phyloP scores from a whole-genome alignment of 2,113 vertebrate genomes.

The Nycticebus coucang region DNA sequence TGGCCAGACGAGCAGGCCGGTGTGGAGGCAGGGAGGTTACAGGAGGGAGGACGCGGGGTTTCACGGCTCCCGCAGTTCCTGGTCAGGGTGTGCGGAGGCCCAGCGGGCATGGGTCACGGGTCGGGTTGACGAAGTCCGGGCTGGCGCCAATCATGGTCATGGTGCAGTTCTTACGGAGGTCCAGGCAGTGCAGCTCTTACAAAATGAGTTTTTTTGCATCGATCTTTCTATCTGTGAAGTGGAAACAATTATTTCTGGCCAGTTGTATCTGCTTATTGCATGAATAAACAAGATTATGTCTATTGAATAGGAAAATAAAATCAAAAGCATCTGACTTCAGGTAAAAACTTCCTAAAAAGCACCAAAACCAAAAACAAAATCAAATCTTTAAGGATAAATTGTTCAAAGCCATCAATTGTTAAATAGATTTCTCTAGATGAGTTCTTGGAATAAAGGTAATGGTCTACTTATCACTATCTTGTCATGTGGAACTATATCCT shows the following conservation, averaged over 20 bases:
- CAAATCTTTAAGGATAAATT: slow-evolving; percentile 5
- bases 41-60: no score
- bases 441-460: neutral
- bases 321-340: neutral
- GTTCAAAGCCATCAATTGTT: neutral
- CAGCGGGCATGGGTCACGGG: no score
- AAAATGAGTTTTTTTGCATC: neutral
- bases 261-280: neutral
- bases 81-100: no score
- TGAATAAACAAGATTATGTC: neutral
- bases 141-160: no score
- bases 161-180: no score
- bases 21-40: no score
- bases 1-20: no score
- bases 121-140: no score
- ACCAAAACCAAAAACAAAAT: neutral
- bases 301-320: neutral
- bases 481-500: neutral
- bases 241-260: neutral
- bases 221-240: neutral
- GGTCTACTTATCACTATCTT: neutral
- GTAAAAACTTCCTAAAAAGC: neutral
- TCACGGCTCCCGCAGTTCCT: no score
- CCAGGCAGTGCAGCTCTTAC: no score
- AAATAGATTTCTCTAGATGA: neutral